Conservation (phyloP, 2,113 vertebrate genomes). For the Labeo rohita region DNA sequence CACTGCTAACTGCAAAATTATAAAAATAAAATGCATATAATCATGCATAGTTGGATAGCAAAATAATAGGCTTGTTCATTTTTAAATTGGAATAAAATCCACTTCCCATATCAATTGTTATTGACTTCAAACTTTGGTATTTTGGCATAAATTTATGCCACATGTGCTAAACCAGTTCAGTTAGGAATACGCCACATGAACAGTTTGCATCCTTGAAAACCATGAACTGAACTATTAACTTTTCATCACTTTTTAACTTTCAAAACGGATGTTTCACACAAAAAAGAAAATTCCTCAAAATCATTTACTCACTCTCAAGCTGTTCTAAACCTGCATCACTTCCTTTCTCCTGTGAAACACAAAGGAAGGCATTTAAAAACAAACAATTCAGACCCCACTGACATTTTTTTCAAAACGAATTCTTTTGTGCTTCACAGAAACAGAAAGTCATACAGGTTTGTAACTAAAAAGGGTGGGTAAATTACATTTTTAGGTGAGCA, state of each 20-base stretch:
- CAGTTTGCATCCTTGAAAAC: background rate
- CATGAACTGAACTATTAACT: background rate
- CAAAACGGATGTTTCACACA: background rate
- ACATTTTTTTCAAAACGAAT: background rate
- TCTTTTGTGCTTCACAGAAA: background rate
- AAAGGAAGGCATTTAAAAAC: no score
- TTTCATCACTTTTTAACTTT: background rate
- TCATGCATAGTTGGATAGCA: background rate
- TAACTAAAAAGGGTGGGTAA: background rate
- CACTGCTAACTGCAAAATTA: background rate
- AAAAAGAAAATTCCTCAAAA: no score
- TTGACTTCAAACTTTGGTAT: background rate
- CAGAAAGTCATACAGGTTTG: background rate
- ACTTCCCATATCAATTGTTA: background rate
- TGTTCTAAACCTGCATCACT: background rate
- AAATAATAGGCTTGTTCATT: background rate
- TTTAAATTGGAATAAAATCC: background rate
- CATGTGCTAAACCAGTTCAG: background rate
- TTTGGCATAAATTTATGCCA: background rate
- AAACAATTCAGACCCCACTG: background rate
- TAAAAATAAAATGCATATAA: background rate
- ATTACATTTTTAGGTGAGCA: background rate
- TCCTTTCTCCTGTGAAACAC: background rate
- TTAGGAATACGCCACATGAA: background rate
- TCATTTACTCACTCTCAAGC: background rate